phyloP scores from a whole-genome alignment of 2,113 vertebrate species.

The Capra hircus region DNA sequence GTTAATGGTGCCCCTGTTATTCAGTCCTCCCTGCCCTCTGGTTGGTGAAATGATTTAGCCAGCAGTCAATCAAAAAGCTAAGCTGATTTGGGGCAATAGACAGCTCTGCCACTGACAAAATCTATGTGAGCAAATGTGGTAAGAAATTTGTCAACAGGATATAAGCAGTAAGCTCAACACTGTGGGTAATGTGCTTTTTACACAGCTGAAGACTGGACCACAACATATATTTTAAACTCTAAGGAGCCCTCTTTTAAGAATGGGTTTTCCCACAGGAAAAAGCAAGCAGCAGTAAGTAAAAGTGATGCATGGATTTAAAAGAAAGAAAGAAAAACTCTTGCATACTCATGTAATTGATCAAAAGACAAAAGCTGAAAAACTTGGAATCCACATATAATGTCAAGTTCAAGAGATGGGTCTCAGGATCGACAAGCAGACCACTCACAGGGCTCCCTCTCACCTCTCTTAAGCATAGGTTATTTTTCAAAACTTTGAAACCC shows the following conservation, averaged over 20 bases:
- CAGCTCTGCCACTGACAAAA: conserved; percentile 34
- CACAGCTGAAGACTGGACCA: neutral
- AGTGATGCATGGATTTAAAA: neutral
- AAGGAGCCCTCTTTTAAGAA: conserved; percentile 3
- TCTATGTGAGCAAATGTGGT: conserved; percentile 37
- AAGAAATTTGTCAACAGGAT: conserved; percentile 4
- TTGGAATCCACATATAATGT: neutral
- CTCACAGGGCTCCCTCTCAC: neutral
- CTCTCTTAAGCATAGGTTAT: neutral
- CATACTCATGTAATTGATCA: neutral
- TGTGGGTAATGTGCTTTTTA: conserved; percentile 24
- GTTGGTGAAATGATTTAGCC: conserved; percentile 31
- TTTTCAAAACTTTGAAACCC: neutral
- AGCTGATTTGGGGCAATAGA: neutral
- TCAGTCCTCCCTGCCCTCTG: conserved; percentile 49
- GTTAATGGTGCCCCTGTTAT: conserved; percentile 65
- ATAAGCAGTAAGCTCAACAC: conserved; percentile 40
- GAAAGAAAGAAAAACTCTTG: neutral
- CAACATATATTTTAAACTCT: conserved; percentile 3
- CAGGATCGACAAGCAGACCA: neutral
- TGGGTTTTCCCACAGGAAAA: neutral
- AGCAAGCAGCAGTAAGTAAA: neutral
- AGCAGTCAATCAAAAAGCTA: conserved; percentile 62
- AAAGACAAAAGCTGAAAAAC: neutral
- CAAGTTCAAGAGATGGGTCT: neutral